Conservation (phyloP, 2,797 vertebrate species). For the Eulemur coronatus region DNA sequence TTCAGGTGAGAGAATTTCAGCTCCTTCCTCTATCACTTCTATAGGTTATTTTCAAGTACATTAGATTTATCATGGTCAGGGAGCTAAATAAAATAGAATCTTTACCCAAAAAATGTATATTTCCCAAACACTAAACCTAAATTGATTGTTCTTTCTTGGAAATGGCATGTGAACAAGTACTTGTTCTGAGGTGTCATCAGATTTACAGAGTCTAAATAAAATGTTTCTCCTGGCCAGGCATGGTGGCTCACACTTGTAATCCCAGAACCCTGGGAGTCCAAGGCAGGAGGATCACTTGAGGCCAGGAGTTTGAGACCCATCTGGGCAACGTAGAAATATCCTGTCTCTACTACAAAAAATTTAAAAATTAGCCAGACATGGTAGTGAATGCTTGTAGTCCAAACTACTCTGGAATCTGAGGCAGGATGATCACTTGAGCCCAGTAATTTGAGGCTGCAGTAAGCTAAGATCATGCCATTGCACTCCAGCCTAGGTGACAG, state of each 20-base stretch:
- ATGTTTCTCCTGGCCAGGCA: not conserved
- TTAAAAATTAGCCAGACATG: not conserved
- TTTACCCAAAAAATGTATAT: not conserved
- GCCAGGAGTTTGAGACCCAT: not conserved
- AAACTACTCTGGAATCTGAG: not conserved
- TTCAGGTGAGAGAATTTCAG: not conserved
- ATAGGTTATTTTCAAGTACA: slow-evolving; percentile 34
- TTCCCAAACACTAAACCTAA: not conserved
- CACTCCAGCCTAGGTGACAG: not conserved
- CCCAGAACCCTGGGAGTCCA: not conserved
- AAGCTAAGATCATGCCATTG: not conserved
- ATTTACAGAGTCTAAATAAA: not conserved
- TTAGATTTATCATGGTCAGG: not conserved
- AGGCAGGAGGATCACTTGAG: not conserved
- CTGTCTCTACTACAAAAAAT: not conserved
- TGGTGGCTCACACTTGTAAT: not conserved
- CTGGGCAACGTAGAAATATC: not conserved
- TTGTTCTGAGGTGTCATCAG: not conserved
- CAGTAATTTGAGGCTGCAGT: not conserved
- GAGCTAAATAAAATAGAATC: slow-evolving; percentile 3
- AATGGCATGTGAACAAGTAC: not conserved
- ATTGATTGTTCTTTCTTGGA: not conserved
- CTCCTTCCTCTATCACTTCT: slow-evolving; percentile 19
- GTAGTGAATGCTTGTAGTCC: not conserved
- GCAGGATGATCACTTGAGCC: not conserved